phyloP scores from a whole-genome alignment of 2,888 invertebrate species.

The Teleiodes luculella region DNA sequence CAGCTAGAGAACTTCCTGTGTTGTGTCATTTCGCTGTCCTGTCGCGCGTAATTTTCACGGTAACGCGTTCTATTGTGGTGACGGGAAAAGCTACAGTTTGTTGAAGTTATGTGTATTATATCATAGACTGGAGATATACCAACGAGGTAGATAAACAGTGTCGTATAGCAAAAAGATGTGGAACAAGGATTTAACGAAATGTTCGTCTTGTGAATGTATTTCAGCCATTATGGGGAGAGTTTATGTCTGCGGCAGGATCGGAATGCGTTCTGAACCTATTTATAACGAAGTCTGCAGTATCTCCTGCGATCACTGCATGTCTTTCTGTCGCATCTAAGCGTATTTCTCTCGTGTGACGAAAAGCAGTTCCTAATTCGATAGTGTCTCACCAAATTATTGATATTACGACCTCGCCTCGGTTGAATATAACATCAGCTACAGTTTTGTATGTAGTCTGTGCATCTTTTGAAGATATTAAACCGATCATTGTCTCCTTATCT shows the following conservation, averaged over 20 bases:
- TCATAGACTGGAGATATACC: too few relatives aligned
- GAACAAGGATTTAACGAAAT: neutral
- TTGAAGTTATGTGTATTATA: neutral
- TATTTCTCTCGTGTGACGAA: neutral
- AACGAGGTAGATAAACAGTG: too few relatives aligned
- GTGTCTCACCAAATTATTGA: too few relatives aligned
- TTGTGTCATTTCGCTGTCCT: slow-evolving; percentile 9
- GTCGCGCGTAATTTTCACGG: neutral
- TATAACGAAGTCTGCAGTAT: neutral
- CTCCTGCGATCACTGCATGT: neutral
- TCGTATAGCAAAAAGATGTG: neutral
- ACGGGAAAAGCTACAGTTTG: neutral
- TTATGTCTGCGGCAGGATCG: neutral
- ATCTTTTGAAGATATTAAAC: too few relatives aligned
- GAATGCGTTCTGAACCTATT: slow-evolving; percentile 7
- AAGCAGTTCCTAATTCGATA: neutral
- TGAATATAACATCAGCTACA: too few relatives aligned
- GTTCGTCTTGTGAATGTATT: neutral
- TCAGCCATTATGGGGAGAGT: neutral
- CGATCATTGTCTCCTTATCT: too few relatives aligned
- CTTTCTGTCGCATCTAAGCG: neutral
- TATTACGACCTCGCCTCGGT: too few relatives aligned
- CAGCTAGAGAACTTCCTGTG: slow-evolving; percentile 5
- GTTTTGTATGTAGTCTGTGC: too few relatives aligned
- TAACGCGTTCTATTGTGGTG: neutral